Base-by-base conservation (phyloP, 2,888 invertebrate genomes). In the Acanthosepion pharaonis region DNA sequence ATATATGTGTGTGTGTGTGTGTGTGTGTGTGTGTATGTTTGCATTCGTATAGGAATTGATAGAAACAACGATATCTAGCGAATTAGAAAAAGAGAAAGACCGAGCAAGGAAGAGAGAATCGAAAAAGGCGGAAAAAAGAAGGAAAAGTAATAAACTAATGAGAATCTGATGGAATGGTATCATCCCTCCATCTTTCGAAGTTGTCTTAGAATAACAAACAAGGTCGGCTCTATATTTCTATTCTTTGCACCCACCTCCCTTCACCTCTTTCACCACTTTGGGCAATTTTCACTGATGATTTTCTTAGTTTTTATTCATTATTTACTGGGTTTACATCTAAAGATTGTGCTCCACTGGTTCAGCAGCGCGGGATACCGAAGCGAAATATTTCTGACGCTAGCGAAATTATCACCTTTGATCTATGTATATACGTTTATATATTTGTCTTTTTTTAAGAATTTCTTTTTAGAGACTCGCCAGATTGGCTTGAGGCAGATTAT, bases 261-360 rank as follows among this genome's bases (percentile, higher is more conserved):
- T 28, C 6, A 9, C 78, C 11, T 33, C n/a, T n/a, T 78, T 33
- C n/a, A 78, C n/a, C 18, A 78, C 78, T 78, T n/a, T 11, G 78
- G 78, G 78, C 78, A 33, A 78, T 78, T 78, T 78, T 78, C 78
- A 78, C 78, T 78, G 78, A 78, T 78, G 78, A 78, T 78, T 78
- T 78, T 78, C 78, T n/a, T 78, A 78, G 78, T 78, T 78, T n/a
- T 78, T 78, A 78, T 78, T 78, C 18, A 78, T 33, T 78, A 78
- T 78, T 78, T 78, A 78, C 78, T 33, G 78, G n/a, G n/a, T 78
- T 78, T 78, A 78, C 78, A 78, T 78, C 78, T 78, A 78, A 78
- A 78, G 78, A 78, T n/a, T 78, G 78, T 78, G 78, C 78, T 78
- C 78, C n/a, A 78, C 78, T 78, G 78, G 78, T 78, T 78, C 78